These are phyloP conservation scores for Neogobius melanostomus DNA, from an alignment of 2,113 vertebrate species.

Conservation along the genomic window DNA sequence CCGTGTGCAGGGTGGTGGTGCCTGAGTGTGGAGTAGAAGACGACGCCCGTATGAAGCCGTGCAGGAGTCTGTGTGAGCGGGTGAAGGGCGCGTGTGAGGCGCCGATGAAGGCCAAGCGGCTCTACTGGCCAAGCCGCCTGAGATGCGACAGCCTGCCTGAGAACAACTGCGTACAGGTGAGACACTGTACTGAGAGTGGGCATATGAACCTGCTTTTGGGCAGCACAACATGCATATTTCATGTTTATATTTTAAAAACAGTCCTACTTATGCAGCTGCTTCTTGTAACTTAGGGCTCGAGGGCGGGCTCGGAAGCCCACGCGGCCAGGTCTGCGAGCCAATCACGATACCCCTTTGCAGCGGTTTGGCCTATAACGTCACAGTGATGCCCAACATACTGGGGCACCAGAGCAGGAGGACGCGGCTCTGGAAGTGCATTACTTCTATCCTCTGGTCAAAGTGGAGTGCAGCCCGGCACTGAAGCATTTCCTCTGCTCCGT, in stretches of 20 bases:
- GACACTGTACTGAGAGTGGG: not conserved
- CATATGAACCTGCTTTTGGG: not conserved
- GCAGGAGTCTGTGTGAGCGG: conserved; percentile 55
- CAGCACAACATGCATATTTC: not conserved
- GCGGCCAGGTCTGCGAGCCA: conserved; percentile 75
- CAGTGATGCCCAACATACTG: conserved; percentile 77
- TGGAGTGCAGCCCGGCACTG: conserved; percentile 81
- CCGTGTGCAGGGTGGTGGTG: conserved; percentile 57
- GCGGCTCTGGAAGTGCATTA: conserved; percentile 74
- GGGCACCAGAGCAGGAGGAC: conserved; percentile 69
- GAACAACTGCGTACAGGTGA: conserved; percentile 50
- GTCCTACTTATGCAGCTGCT: too few species aligned
- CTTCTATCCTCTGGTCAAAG: conserved; percentile 73
- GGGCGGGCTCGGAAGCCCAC: not conserved
- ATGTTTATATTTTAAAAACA: too few species aligned
- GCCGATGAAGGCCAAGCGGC: conserved; percentile 11
- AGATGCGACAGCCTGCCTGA: conserved; percentile 49
- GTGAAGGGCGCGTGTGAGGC: conserved; percentile 60
- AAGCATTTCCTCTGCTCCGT: conserved; percentile 87
- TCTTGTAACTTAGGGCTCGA: conserved; percentile 4
- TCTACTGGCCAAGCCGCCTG: conserved; percentile 46
- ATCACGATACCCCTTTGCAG: conserved; percentile 81
- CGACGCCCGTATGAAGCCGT: conserved; percentile 43
- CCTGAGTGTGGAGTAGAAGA: conserved; percentile 51
- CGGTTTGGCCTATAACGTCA: conserved; percentile 75